Conservation (phyloP, 2,888 invertebrate species). For the Didymodactylos carnosus region DNA sequence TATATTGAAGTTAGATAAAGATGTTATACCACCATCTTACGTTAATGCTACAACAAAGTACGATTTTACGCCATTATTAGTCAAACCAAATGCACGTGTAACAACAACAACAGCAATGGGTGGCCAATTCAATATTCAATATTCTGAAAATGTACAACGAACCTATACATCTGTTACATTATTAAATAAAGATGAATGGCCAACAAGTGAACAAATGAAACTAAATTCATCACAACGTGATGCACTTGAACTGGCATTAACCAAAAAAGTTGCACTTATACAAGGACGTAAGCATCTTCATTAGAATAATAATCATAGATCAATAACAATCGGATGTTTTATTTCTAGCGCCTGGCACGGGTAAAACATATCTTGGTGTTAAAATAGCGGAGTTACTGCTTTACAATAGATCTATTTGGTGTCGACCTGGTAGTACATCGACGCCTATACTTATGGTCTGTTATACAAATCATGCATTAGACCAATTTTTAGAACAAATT, state of each 20-base stretch:
- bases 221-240: conserved; percentile 25
- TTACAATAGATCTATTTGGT: conserved; percentile 35
- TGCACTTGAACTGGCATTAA: conserved; percentile 24
- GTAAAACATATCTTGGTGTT: conserved; percentile 59
- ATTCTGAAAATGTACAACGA: not conserved
- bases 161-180: not conserved
- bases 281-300: conserved; percentile 36
- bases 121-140: not conserved
- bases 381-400: conserved; percentile 51
- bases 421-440: not conserved
- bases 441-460: conserved; percentile 29
- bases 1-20: conserved; percentile 15
- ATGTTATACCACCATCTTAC: conserved; percentile 15
- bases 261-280: conserved; percentile 27
- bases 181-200: conserved; percentile 19
- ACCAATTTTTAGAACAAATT: conserved; percentile 28
- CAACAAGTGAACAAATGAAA: conserved; percentile 18
- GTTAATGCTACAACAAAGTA: not conserved
- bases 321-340: not conserved
- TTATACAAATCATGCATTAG: conserved; percentile 33
- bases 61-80: conserved; percentile 8
- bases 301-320: not conserved
- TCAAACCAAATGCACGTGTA: not conserved
- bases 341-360: conserved; percentile 53
- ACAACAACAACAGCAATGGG: not conserved